Percentiles rank a stretch among this genome's conserved stretches.
phyloP scores from a whole-genome alignment of 2,113 vertebrate genomes.

The Pseudois nayaur region DNA sequence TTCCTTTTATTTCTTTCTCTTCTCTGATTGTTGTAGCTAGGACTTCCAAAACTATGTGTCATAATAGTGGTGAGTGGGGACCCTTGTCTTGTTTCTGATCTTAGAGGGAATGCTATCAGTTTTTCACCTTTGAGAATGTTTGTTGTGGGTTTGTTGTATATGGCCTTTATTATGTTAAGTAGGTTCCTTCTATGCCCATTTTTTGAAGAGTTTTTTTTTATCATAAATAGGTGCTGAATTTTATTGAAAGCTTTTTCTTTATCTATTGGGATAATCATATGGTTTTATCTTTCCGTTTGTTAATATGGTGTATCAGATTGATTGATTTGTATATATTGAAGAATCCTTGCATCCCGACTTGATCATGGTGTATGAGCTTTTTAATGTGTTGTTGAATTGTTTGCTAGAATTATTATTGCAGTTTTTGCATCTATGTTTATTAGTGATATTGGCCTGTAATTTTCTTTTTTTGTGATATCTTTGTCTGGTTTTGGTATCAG shows the following conservation, averaged over 20 bases:
- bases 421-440: background rate
- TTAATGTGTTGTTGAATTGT: background rate
- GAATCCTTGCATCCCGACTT: background rate
- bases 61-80: background rate
- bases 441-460: background rate
- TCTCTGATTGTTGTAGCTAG: background rate
- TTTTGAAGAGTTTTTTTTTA: background rate
- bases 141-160: background rate
- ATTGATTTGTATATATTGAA: background rate
- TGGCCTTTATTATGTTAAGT: background rate
- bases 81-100: background rate
- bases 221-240: background rate
- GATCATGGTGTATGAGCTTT: background rate
- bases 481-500: background rate
- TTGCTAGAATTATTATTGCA: background rate
- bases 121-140: background rate
- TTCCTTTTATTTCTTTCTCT: background rate
- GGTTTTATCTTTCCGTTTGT: background rate
- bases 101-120: background rate
- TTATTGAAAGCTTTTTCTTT: background rate
- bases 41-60: background rate
- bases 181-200: background rate
- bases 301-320: background rate
- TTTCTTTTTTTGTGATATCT: background rate
- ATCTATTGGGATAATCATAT: background rate